Base-by-base conservation (phyloP, 2,888 invertebrate genomes). In the Lutraria lutraria region DNA sequence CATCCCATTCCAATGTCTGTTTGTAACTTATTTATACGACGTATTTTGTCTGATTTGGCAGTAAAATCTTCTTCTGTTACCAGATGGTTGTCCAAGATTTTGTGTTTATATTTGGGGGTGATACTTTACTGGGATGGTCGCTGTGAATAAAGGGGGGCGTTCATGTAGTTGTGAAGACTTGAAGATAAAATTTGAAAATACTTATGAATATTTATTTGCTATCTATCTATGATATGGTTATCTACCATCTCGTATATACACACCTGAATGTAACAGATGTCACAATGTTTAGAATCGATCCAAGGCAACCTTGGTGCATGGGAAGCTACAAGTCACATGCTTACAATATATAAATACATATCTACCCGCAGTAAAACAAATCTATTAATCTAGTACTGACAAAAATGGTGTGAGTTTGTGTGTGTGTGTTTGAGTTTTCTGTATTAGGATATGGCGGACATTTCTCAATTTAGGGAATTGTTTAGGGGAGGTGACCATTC, bases 141-240 rank as follows among this genome's bases (percentile, higher is more conserved):
- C 63, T 3, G 25, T 12, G 25, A 25, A 25, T 56, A 68, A 25
- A 25, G 25, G 60, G 25, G 60, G 8, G 25, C 25, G 0, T 56
- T 15, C 19, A 56, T 56, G 43, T 8, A 56, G 15, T 56, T 56
- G 15, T 12, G 19, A 8, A 56, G 12, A 56, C 56, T n/a, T 56
- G 56, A 19, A 56, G 56, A 56, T 56, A 56, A 56, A 43, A 68
- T 68, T 68, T 68, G 63, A n/a, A n/a, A 68, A 68, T 68, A 25
- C 63, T 68, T 68, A 68, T 68, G 63, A 68, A 68, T 68, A 68
- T 25, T n/a, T 68, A 68, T 68, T 68, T 25, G n/a, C 63, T 25
- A 68, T 68, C 25, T 68, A n/a, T 68, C 25, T n/a, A 0, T 68
- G 25, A 68, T 68, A 68, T 68, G 25, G n/a, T 68, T 68, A 68